Evolutionary conservation across 2,113 vertebrate species (phyloP).

Genomic region (Eublepharis macularius): DNA sequence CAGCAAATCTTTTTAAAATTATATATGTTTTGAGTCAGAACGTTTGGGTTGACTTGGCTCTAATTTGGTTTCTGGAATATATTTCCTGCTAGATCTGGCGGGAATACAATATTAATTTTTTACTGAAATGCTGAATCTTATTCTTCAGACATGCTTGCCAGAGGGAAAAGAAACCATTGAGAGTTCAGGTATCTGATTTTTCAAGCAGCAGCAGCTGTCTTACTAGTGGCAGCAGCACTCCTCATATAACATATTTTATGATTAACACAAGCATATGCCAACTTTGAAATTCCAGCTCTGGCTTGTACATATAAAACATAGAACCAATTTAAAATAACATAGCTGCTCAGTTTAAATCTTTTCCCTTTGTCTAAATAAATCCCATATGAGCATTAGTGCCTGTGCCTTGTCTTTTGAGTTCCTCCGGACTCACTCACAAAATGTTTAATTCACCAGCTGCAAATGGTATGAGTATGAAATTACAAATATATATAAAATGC

Average conservation of each 20-base stretch:
- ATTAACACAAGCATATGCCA: slow-evolving; percentile 77
- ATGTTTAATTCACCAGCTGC: slow-evolving; percentile 56
- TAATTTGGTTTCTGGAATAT: background rate
- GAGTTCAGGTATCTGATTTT: slow-evolving; percentile 50
- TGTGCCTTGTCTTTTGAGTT: slow-evolving; percentile 56
- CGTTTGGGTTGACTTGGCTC: background rate
- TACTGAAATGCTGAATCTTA: background rate
- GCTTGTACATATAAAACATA: slow-evolving; percentile 61
- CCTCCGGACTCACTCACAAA: slow-evolving; percentile 54
- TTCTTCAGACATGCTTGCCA: slow-evolving; percentile 21
- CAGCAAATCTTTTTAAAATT: background rate
- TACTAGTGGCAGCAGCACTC: slow-evolving; percentile 68
- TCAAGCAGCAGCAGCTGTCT: slow-evolving; percentile 62
- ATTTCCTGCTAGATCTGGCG: background rate
- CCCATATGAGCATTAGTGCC: slow-evolving; percentile 71
- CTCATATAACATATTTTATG: slow-evolving; percentile 76
- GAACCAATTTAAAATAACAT: slow-evolving; percentile 70
- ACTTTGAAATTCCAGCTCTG: slow-evolving; percentile 72
- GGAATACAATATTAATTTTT: slow-evolving; percentile 6
- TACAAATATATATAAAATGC: slow-evolving; percentile 43
- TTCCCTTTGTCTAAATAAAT: slow-evolving; percentile 67
- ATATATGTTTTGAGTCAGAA: slow-evolving; percentile 1
- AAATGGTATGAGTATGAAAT: slow-evolving; percentile 55
- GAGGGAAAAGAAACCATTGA: slow-evolving; percentile 47
- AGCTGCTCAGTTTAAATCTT: slow-evolving; percentile 54